Evolutionary conservation across 2,797 vertebrate genomes (phyloP), one percentile per base, ranked within the genome.

Genomic region (Danio albolineatus): DNA sequence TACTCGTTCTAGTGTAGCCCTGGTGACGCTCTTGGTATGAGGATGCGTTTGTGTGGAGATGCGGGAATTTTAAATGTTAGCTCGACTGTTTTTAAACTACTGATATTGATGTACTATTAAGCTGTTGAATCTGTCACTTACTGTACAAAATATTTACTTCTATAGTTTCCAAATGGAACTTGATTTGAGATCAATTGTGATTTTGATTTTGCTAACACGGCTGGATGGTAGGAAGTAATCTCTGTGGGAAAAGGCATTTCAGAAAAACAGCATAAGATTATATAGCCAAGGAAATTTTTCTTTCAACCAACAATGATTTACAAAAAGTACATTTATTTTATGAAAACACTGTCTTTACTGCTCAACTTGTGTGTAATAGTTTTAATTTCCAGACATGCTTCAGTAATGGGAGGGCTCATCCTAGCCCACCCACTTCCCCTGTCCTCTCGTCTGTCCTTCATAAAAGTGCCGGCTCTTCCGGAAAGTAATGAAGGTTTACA

Each of bases 1-100:
- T 92, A 93, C 92, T 92, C 91, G 93, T 92, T 92, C 92, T 91
- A 87, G 90, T 92, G 92, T 93, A 88, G 87, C 89, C 90, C 89
- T 92, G 91, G 95, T 91, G 94, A 96, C 92, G 73, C 87, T 87
- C 91, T 89, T 85, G 90, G 88, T 84, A 80, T 86, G 75, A 81
- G 76, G 79, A 69, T 75, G 79, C 84, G 79, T 75, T 78, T 46
- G 43, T 59, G 48, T 72, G 69, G 17, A 36, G 64, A 75, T 54
- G n/a, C 76, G n/a, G 49, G 17, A 65, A 49, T 36, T 76, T 59
- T 65, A 71, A 64, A 74, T 51, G 36, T 7, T 0, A 60, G 73
- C 43, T 41, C 78, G 17, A 62, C 75, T 62, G 48, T 57, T 17
- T 38, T 78, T 73, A 12, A 65, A 76, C 28, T 54, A 21, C 76